These are phyloP conservation scores for Muscicapa adusta DNA, from an alignment of 2,113 vertebrate genomes.

Conservation along the genomic window DNA sequence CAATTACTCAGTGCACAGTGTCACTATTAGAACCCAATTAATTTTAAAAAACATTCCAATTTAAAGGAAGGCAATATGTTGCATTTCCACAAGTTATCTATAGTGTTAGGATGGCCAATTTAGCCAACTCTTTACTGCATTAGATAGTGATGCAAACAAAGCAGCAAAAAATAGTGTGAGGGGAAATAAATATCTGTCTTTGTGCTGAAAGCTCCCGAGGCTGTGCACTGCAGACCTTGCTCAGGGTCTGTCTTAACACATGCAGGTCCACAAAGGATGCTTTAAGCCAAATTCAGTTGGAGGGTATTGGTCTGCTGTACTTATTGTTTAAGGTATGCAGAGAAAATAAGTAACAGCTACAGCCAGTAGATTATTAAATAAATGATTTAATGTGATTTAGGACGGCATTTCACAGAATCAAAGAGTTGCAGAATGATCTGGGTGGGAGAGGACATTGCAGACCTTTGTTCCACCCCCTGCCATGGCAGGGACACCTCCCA, in stretches of 20 bases:
- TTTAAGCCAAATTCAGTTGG: not conserved
- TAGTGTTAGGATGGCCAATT: not conserved
- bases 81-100: slow-evolving; percentile 8
- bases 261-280: not conserved
- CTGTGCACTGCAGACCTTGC: not conserved
- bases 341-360: not conserved
- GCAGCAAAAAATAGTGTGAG: not conserved
- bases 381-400: not conserved
- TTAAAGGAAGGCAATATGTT: slow-evolving; percentile 32
- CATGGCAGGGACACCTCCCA: not conserved
- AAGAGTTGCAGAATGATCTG: not conserved
- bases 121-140: not conserved
- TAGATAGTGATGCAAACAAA: not conserved
- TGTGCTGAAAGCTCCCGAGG: not conserved
- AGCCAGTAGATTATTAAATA: not conserved
- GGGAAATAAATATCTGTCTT: not conserved
- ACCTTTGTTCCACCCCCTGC: not conserved
- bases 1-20: slow-evolving; percentile 38
- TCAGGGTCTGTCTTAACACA: not conserved
- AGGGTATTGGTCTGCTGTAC: not conserved
- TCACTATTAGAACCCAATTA: slow-evolving; percentile 39
- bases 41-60: slow-evolving; percentile 42
- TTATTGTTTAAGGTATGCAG: not conserved
- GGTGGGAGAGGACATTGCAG: not conserved
- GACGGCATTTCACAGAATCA: not conserved